Evolutionary conservation across 1,140 invertebrate species (phyloP), one percentile per base, ranked within the genome.

Genomic region (Manduca sexta): DNA sequence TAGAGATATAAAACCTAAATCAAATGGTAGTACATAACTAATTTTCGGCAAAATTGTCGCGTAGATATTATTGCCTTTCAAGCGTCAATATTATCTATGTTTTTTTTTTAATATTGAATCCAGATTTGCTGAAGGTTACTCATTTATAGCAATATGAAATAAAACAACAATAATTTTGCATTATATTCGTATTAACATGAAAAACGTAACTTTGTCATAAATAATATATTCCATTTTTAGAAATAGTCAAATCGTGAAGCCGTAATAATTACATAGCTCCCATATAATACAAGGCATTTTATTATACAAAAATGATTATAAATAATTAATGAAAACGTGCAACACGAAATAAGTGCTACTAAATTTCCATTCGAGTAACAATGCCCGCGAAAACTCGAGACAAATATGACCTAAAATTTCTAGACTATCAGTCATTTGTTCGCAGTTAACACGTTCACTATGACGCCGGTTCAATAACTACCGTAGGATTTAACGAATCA

Each of bases 121-220:
- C 10, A 11, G 7, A 29, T 5, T 11, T 6, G 37, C 8, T 1
- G 12, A 12, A 13, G 39, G 8, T 2, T 26, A n/a, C n/a, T n/a
- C n/a, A n/a, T n/a, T n/a, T n/a, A n/a, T 6, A n/a, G 13, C 11
- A n/a, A 4, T 29, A 14, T 18, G 5, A 21, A 59, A 53, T 59
- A 51, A 59, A 63, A 63, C 52, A 29, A 56, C 49, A 42, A 35
- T 46, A 52, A 42, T 46, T 52, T 41, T 5, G 50, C 45, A 49
- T 52, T 49, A 52, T 54, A 34, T 63, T 63, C 43, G 50, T 64
- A 60, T 56, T 64, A 64, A 64, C 53, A 64, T 56, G 49, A 59
- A 64, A 64, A 64, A 60, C 49, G 49, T 64, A 64, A 53, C 51
- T 52, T 34, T 51, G 21, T 60, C 49, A 56, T 50, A 52, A 56